Evolutionary conservation across 2,888 invertebrate species (phyloP).

Genomic region (Ecdyonurus torrentis): DNA sequence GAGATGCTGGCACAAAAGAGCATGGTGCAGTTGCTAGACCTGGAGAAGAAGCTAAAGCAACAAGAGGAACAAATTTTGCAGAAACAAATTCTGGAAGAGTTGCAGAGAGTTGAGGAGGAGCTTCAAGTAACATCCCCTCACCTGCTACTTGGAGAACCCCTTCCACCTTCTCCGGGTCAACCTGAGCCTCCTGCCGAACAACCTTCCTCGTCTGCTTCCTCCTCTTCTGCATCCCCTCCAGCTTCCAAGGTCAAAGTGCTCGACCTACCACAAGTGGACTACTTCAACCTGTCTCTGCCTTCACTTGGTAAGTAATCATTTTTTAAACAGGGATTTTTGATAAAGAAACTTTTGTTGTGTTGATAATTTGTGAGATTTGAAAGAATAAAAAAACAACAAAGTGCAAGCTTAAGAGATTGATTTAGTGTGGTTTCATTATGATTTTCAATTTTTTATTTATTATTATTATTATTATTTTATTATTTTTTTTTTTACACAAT

Average conservation of each 20-base stretch:
- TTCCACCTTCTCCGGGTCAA: conserved; percentile 7
- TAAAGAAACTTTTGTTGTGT: no score
- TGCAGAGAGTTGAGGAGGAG: conserved; percentile 52
- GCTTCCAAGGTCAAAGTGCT: conserved; percentile 1
- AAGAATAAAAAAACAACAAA: background rate
- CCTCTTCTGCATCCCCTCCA: background rate
- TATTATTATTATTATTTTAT: background rate
- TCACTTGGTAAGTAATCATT: background rate
- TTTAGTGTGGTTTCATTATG: no score
- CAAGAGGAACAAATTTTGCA: conserved; percentile 44
- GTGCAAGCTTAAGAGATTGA: no score
- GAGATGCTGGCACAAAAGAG: background rate
- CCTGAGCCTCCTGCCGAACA: background rate
- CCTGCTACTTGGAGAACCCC: conserved; percentile 17
- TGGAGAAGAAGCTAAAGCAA: conserved; percentile 4
- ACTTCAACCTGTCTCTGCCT: background rate
- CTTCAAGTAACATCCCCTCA: conserved; percentile 30
- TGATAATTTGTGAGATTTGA: no score
- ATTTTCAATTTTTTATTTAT: background rate
- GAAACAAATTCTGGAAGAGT: conserved; percentile 52
- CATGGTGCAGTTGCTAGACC: background rate
- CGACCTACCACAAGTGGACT: background rate
- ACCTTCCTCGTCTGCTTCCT: background rate
- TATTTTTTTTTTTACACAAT: background rate
- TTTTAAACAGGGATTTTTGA: no score